These are phyloP conservation scores for Coleophora deauratella DNA, from an alignment of 2,888 invertebrate genomes.

Conservation along the genomic window DNA sequence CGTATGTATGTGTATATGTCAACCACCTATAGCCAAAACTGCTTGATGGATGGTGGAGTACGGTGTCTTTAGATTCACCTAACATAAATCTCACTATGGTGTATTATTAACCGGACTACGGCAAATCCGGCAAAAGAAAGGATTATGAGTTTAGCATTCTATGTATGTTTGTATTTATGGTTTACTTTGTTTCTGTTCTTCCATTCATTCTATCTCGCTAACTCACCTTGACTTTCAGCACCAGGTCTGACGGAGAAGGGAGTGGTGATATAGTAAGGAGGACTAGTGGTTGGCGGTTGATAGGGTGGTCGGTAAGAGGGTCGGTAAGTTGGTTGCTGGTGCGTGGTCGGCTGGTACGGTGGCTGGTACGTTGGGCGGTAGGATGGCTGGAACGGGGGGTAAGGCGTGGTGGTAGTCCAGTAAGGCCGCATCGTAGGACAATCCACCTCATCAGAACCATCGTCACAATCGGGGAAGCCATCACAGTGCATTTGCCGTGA, in stretches of 20 bases:
- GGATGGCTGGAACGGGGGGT: slow-evolving; percentile 1
- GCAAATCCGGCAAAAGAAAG: no score
- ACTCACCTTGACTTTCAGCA: no score
- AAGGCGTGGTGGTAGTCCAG: not conserved
- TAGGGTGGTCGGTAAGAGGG: not conserved
- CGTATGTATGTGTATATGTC: no score
- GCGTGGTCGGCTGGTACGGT: not conserved
- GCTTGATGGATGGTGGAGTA: no score
- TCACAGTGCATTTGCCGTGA: slow-evolving; percentile 77
- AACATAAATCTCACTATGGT: no score
- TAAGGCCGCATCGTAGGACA: slow-evolving; percentile 44
- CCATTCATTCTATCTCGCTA: no score
- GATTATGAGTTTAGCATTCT: no score
- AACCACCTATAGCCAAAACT: no score
- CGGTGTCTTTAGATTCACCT: no score
- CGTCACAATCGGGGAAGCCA: slow-evolving; percentile 75
- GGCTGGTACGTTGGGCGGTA: not conserved
- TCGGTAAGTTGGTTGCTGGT: slow-evolving; percentile 3
- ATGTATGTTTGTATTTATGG: not conserved
- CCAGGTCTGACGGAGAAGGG: no score
- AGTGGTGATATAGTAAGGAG: not conserved
- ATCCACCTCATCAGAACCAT: slow-evolving; percentile 79
- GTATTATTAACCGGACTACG: no score
- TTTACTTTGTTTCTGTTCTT: not conserved
- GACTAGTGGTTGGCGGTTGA: not conserved